These are phyloP conservation scores for Petroica traversi DNA, from an alignment of 2,113 vertebrate genomes.

Conservation along the genomic window DNA sequence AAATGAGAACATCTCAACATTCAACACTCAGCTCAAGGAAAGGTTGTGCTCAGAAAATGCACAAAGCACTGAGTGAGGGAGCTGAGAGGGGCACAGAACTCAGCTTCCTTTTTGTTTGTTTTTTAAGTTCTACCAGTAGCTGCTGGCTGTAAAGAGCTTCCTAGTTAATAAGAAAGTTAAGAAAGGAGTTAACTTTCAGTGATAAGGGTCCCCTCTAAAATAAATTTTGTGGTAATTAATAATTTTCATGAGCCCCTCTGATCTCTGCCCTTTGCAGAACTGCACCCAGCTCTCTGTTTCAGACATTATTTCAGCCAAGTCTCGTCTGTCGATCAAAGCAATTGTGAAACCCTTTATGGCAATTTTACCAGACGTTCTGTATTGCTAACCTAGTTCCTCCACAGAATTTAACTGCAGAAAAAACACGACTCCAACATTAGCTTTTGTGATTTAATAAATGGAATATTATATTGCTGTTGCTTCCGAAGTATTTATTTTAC, in stretches of 20 bases:
- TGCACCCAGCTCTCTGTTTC: neutral
- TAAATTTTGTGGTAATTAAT: neutral
- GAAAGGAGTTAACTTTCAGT: neutral
- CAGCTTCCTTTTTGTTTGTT: neutral
- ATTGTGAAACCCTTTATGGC: neutral
- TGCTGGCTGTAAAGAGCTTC: neutral
- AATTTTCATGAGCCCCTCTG: neutral
- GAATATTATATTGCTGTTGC: neutral
- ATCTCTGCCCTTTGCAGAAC: neutral
- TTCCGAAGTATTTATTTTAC: neutral
- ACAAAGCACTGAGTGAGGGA: neutral
- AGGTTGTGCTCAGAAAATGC: neutral
- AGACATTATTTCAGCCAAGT: neutral
- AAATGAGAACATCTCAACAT: neutral
- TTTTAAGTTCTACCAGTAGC: neutral
- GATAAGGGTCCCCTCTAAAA: neutral
- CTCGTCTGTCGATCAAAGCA: neutral
- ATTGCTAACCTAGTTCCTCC: neutral
- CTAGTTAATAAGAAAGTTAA: neutral
- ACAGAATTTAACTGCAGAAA: neutral
- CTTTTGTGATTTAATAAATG: neutral
- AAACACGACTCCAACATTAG: neutral
- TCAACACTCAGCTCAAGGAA: neutral
- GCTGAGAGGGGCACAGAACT: neutral
- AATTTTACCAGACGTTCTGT: neutral